Base-by-base conservation (phyloP, 2,113 vertebrate species). In the Melanotaenia duboulayi region DNA sequence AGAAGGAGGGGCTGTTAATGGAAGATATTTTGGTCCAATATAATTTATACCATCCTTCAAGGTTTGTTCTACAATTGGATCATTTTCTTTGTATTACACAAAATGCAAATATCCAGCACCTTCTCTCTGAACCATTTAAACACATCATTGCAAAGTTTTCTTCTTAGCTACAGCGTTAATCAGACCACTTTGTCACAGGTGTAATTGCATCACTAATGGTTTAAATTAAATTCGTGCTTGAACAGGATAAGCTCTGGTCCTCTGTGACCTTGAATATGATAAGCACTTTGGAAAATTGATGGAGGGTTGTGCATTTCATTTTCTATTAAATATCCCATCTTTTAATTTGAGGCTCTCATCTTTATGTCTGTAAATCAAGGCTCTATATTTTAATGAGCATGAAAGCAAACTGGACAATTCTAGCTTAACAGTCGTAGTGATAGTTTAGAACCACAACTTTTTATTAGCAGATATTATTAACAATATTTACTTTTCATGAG, bases 181-280 rank as follows among this genome's bases (percentile, higher is more conserved):
- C 12, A 42, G 12, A 42, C 40, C 55, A 25, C 19, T 50, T 54
- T 70, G 22, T 7, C 24, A 39, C 11, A 24, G 24, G 49, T 60
- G 16, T 28, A 65, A 73, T 68, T 56, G 20, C 13, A 63, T 48
- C n/a, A 51, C 19, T 69, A 69, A 68, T 54, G 25, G 8, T 24
- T 74, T 58, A 37, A 52, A 60, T 65, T 8, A 57, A 54, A 22
- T 62, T 19, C 12, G 19, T 61, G 32, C 23, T 20, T 9, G 20
- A 22, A 65, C 50, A 35, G 19, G 59, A 65, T 9, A 52, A 23
- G 32, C 57, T 49, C 11, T 39, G 25, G 8, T 16, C 35, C 20
- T 44, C 28, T 2, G 0, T 62, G 71, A 79, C 71, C 60, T 76
- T 65, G 40, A 65, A 37, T 7, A 48, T 39, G 54, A 52, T 69